phyloP scores from a whole-genome alignment of 1,140 invertebrate species.

The Caerostris darwini region DNA sequence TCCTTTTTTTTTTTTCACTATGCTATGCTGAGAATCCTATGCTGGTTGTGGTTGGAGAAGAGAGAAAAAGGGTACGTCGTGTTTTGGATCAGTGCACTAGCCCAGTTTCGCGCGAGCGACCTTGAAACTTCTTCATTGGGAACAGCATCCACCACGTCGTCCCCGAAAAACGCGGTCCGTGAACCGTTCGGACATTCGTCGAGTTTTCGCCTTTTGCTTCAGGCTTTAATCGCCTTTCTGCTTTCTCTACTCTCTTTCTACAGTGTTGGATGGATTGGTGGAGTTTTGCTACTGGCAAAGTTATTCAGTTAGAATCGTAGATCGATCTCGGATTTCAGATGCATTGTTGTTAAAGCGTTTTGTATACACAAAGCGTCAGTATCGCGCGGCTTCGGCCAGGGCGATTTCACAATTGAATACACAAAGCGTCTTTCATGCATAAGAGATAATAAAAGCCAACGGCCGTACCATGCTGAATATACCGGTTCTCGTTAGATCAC shows the following conservation, averaged over 20 bases:
- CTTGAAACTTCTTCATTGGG: conserved; percentile 76
- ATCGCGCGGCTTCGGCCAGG: too few relatives aligned
- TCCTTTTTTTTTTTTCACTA: conserved; percentile 28
- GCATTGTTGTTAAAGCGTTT: neutral
- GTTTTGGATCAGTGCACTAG: conserved; percentile 76
- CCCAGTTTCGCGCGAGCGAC: conserved; percentile 66
- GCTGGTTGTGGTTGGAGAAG: conserved; percentile 19
- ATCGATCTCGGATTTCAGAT: neutral
- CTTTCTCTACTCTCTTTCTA: neutral
- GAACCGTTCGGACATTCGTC: conserved; percentile 56
- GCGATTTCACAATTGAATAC: too few relatives aligned
- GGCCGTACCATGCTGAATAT: too few relatives aligned
- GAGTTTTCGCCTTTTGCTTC: neutral
- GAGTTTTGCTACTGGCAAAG: neutral
- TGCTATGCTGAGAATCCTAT: conserved; percentile 4
- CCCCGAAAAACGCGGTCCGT: conserved; percentile 60
- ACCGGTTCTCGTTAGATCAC: too few relatives aligned
- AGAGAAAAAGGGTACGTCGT: conserved; percentile 55
- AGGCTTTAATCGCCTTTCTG: neutral
- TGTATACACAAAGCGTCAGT: too few relatives aligned
- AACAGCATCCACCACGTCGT: conserved; percentile 24
- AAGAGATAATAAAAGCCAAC: too few relatives aligned
- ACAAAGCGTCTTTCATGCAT: too few relatives aligned
- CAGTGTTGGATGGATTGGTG: neutral
- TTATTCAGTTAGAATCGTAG: neutral